phyloP scores from a whole-genome alignment of 2,113 vertebrate species.

The Calidris pygmaea region DNA sequence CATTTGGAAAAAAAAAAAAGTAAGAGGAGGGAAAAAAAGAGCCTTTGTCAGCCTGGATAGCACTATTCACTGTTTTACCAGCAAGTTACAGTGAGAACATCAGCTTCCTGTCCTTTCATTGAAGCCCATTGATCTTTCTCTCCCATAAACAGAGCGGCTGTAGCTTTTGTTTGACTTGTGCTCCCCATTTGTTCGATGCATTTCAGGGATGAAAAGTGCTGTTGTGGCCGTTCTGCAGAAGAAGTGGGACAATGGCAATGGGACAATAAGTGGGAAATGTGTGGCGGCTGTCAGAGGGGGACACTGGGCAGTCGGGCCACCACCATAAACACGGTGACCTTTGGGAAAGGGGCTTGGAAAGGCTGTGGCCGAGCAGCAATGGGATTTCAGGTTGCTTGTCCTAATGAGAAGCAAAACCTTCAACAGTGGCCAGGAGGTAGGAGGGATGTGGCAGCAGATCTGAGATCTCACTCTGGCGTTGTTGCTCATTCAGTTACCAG shows the following conservation, averaged over 20 bases:
- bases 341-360: not conserved
- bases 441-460: not conserved
- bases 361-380: not conserved
- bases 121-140: conserved; percentile 68
- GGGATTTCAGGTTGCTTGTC: not conserved
- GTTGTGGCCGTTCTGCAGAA: conserved; percentile 51
- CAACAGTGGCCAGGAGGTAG: not conserved
- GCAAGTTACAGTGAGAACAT: conserved; percentile 68
- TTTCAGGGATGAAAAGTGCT: conserved; percentile 63
- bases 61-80: conserved; percentile 60
- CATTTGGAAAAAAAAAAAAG: conserved; percentile 23
- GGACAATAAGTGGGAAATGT: not conserved
- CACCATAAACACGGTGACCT: not conserved
- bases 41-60: conserved; percentile 53
- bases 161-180: conserved; percentile 69
- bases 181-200: conserved; percentile 40
- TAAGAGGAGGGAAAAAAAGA: not conserved
- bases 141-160: conserved; percentile 59
- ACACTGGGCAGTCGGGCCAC: not conserved
- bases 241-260: not conserved
- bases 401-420: not conserved
- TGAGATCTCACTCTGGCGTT: not conserved
- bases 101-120: conserved; percentile 75
- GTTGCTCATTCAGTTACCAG: not conserved
- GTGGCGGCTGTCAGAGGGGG: not conserved